A percentile compares a stretch with the other conserved stretches of the same genome.
These are phyloP conservation scores for Folsomia candida DNA, from an alignment of 2,888 invertebrate genomes.

Conservation along the genomic window DNA sequence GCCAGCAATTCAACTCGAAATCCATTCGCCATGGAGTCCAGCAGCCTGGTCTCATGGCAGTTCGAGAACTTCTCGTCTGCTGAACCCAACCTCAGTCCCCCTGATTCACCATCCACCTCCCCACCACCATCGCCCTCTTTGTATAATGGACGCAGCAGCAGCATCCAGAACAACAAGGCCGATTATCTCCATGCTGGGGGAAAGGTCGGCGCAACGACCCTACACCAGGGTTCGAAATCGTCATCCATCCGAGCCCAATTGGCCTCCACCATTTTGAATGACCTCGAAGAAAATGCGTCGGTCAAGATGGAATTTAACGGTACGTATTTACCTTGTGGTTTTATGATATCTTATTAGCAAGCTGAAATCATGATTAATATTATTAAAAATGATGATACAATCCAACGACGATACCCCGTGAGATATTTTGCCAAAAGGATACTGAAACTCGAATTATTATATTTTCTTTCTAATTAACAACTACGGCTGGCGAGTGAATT, in stretches of 20 bases:
- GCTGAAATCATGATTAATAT: too few relatives aligned
- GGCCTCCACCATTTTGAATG: slow-evolving; percentile 34
- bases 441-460: too few relatives aligned
- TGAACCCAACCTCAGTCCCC: slow-evolving; percentile 41
- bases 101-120: slow-evolving; percentile 40
- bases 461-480: too few relatives aligned
- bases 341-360: too few relatives aligned
- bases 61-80: slow-evolving; percentile 49
- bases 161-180: slow-evolving; percentile 1
- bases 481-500: too few relatives aligned
- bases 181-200: not conserved
- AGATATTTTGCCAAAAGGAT: too few relatives aligned
- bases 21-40: slow-evolving; percentile 47
- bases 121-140: slow-evolving; percentile 34
- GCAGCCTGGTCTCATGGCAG: slow-evolving; percentile 46
- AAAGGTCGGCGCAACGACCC: slow-evolving; percentile 2
- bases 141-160: slow-evolving; percentile 17
- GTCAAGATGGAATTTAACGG: not conserved
- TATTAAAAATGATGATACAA: not conserved
- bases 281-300: slow-evolving; percentile 26
- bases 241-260: slow-evolving; percentile 34
- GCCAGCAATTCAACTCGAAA: slow-evolving; percentile 25
- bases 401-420: not conserved
- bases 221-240: not conserved
- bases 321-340: not conserved